Evolutionary conservation across 1,140 invertebrate species (phyloP), one percentile per base, ranked within the genome.

Genomic region (Zaprionus ornatus): DNA sequence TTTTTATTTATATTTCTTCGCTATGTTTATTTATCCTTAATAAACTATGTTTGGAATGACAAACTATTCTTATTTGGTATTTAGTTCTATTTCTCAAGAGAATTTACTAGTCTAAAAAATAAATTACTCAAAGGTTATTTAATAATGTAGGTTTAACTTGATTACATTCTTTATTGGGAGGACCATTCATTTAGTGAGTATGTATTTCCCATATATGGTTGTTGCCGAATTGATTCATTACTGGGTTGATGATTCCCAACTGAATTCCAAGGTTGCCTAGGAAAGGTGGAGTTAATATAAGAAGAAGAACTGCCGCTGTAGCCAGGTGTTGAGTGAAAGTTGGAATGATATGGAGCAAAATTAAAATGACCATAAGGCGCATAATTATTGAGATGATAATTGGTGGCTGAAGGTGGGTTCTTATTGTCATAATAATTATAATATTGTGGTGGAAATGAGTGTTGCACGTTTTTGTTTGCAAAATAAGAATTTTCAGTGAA

Each of bases 341-440:
- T 90, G 59, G 85, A 85, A 85, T 90, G 85, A 45, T 90, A 90
- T 12, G 85, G 86, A 23, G 85, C n/a, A 37, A 86, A 90, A 54
- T 90, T 90, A 23, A 90, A 79, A 50, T 90, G 88, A 29, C 86
- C 73, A 42, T 90, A 90, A 12, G 86, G 88, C 25, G 75, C 71
- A 64, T 90, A 90, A 64, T 90, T 82, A 48, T 90, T 90, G 3
- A 90, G 55, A 73, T 90, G 85, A 50, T 90, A 90, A 64, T 78
- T 63, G 40, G 63, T 66, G 27, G 86, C 48, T 42, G 81, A 32
- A 15, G 81, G 35, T 74, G 88, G 81, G 23, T 72, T 82, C 82
- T 90, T 90, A 85, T 90, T 90, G 73, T 90, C 86, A 48, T 90
- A 90, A 50, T 86, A 90, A 37, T 90, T 87, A 61, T 90, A 90